Conservation (phyloP, 2,888 invertebrate genomes). For the Stratiomys singularior region DNA sequence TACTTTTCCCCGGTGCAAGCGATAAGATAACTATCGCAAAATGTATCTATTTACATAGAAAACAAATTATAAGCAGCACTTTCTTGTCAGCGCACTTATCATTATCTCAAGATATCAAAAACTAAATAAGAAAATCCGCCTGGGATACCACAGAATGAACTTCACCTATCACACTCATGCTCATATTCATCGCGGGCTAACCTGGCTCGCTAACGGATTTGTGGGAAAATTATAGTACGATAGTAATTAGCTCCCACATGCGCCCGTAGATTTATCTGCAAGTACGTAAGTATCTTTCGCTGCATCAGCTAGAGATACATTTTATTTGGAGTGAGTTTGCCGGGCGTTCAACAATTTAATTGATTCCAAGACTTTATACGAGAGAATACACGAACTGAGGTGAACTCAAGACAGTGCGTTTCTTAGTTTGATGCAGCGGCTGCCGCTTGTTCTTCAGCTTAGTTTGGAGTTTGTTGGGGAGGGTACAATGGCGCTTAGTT, state of each 20-base stretch:
- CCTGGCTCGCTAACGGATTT: conserved; percentile 4
- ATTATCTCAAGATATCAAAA: neutral
- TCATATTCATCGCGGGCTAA: neutral
- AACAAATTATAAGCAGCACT: neutral
- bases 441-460: neutral
- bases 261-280: no score
- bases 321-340: neutral
- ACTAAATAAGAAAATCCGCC: neutral
- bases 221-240: conserved; percentile 16
- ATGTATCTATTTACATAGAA: neutral
- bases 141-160: neutral
- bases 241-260: conserved; percentile 36
- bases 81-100: neutral
- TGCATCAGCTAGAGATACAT: neutral
- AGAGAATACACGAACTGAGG: no score
- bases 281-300: neutral
- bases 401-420: no score
- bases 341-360: neutral
- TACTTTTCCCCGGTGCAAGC: neutral
- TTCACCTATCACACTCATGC: neutral
- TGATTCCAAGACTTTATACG: neutral
- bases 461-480: neutral
- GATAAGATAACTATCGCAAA: neutral
- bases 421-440: neutral
- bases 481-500: conserved; percentile 3